Conservation (phyloP, 92 coral and sea anemone genomes). For the Blastomussa wellsi region DNA sequence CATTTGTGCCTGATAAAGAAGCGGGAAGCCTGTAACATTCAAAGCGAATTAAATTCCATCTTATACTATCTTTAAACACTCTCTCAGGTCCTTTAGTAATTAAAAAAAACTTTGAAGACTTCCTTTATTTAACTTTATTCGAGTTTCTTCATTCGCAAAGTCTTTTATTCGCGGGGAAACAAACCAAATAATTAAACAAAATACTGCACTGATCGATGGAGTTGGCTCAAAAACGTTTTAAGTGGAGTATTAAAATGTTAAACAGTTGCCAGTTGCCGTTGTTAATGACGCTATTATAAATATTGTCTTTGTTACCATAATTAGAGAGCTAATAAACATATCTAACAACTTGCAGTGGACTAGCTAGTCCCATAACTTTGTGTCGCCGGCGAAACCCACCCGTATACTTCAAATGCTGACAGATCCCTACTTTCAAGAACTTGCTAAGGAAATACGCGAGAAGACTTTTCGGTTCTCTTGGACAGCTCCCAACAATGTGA, state of each 20-base stretch:
- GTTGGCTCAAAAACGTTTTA: too few species aligned
- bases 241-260: background rate
- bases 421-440: background rate
- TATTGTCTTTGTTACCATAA: background rate
- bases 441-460: background rate
- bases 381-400: too few species aligned
- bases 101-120: too few species aligned
- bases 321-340: background rate
- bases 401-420: background rate
- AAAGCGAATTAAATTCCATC: too few species aligned
- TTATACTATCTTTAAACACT: too few species aligned
- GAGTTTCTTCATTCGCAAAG: too few species aligned
- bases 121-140: too few species aligned
- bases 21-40: too few species aligned
- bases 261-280: background rate
- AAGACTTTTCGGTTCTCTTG: background rate
- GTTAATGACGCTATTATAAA: background rate
- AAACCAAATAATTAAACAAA: too few species aligned
- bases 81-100: too few species aligned
- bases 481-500: background rate
- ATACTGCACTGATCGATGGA: too few species aligned
- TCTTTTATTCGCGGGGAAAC: too few species aligned
- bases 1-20: background rate
- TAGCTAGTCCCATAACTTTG: background rate
- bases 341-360: background rate